Evolutionary conservation across 2,113 vertebrate species (phyloP).

Genomic region (Upupa epops): DNA sequence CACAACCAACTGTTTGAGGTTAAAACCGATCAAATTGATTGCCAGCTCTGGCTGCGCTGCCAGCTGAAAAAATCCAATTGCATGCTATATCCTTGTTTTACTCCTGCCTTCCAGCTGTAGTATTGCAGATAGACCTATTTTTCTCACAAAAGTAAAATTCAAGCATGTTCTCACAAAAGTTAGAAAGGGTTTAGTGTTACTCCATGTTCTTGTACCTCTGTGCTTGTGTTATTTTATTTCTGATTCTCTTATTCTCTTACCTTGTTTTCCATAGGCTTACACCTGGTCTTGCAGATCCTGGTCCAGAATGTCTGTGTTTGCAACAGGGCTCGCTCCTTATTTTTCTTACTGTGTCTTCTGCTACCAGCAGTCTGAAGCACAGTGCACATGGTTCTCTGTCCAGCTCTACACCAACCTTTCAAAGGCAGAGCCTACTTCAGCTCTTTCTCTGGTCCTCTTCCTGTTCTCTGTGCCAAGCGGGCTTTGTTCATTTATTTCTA

Average conservation of each 20-base stretch:
- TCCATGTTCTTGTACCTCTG: neutral
- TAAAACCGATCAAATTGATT: too few relatives aligned
- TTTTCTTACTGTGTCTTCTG: neutral
- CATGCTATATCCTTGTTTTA: too few relatives aligned
- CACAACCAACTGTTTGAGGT: too few relatives aligned
- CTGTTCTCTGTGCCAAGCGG: rapidly evolving
- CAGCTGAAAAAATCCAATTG: too few relatives aligned
- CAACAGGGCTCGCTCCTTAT: neutral
- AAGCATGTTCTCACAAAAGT: rapidly evolving
- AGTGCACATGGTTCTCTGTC: neutral
- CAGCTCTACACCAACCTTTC: neutral
- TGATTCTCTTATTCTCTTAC: neutral
- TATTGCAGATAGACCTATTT: too few relatives aligned
- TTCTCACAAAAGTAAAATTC: neutral
- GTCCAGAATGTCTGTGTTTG: neutral
- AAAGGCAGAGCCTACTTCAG: neutral
- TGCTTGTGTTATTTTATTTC: neutral
- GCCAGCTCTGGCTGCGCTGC: too few relatives aligned
- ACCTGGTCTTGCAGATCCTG: neutral
- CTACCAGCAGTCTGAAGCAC: neutral
- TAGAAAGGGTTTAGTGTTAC: neutral
- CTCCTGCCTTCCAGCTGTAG: too few relatives aligned
- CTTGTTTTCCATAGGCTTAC: neutral
- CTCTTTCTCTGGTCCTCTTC: too few relatives aligned
- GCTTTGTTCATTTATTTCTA: neutral